Conservation (phyloP, 2,888 invertebrate genomes). For the Athalia cordata region DNA sequence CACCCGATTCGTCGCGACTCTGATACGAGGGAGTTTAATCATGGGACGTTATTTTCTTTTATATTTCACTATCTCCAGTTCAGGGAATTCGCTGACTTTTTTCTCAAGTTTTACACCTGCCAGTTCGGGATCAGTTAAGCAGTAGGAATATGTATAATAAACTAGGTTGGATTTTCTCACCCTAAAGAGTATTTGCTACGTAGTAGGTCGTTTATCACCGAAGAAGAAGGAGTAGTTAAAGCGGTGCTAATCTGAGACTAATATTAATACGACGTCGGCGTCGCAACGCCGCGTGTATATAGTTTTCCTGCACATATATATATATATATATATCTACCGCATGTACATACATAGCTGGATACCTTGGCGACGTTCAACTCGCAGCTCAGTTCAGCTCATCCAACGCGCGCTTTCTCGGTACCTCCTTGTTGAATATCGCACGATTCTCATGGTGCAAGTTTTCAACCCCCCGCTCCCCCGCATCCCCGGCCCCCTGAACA, state of each 20-base stretch:
- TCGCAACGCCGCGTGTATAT: background rate
- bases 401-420: background rate
- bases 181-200: constrained; percentile 32
- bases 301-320: too few species aligned
- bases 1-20: too few species aligned
- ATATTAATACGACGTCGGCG: constrained; percentile 44
- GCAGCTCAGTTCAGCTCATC: background rate
- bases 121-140: too few species aligned
- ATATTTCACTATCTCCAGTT: too few species aligned
- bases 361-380: background rate
- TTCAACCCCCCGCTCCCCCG: background rate
- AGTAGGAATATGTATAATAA: too few species aligned
- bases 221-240: constrained; percentile 38
- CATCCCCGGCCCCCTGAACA: background rate
- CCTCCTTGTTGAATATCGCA: constrained; percentile 21
- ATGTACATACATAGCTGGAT: background rate
- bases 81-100: too few species aligned
- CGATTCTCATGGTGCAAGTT: constrained; percentile 21
- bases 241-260: constrained; percentile 43
- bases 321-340: too few species aligned
- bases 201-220: constrained; percentile 38
- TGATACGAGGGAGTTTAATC: too few species aligned
- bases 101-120: too few species aligned
- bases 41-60: too few species aligned
- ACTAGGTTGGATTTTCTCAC: constrained; percentile 17